Evolutionary conservation across 1,140 invertebrate genomes (phyloP).

Genomic region (Sitobion miscanthi): DNA sequence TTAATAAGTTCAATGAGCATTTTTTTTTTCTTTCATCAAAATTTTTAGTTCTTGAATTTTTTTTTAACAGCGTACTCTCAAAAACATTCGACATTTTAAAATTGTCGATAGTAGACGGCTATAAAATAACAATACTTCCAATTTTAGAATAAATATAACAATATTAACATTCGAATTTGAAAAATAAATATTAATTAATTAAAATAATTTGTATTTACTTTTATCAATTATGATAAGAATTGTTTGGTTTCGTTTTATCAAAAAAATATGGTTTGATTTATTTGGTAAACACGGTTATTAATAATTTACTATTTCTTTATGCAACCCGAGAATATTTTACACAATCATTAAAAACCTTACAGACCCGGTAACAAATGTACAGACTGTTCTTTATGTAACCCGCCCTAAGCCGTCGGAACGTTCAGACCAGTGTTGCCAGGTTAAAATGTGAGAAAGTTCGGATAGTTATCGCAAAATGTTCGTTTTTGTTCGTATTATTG

Average conservation of each 20-base stretch:
- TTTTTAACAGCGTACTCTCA: background rate
- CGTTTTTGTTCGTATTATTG: too few relatives aligned
- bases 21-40: background rate
- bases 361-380: too few relatives aligned
- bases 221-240: too few relatives aligned
- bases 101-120: background rate
- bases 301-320: background rate
- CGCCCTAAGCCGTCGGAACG: too few relatives aligned
- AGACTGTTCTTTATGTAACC: too few relatives aligned
- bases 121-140: background rate
- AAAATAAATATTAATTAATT: background rate
- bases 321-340: background rate
- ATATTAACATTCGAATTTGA: background rate
- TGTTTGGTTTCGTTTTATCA: background rate
- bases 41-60: background rate
- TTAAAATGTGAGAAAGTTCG: too few relatives aligned
- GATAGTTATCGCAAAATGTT: too few relatives aligned
- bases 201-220: background rate
- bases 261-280: background rate
- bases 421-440: too few relatives aligned
- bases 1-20: background rate
- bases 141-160: background rate
- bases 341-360: too few relatives aligned
- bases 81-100: background rate
- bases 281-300: background rate